phyloP scores from a whole-genome alignment of 1,140 invertebrate species.

The Ips typographus region DNA sequence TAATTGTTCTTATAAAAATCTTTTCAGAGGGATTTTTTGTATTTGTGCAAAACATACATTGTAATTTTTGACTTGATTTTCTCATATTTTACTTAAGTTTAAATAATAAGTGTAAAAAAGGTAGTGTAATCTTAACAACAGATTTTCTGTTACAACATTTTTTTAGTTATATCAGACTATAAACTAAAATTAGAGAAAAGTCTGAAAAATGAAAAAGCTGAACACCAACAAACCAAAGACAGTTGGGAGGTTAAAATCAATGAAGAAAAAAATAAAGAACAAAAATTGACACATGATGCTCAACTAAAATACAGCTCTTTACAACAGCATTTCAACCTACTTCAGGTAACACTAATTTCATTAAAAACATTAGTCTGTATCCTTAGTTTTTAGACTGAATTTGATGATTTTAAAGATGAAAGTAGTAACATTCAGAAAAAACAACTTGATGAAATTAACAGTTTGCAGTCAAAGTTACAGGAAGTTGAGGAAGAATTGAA shows the following conservation, averaged over 20 bases:
- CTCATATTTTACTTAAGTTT: not conserved
- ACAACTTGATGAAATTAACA: constrained; percentile 47
- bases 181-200: constrained; percentile 55
- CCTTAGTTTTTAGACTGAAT: constrained; percentile 37
- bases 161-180: constrained; percentile 51
- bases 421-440: constrained; percentile 45
- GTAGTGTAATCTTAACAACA: too few species aligned
- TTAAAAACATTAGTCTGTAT: too few species aligned
- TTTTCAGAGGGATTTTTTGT: not conserved
- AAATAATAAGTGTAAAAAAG: too few species aligned
- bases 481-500: constrained; percentile 46
- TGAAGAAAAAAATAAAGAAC: constrained; percentile 50
- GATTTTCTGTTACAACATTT: constrained; percentile 18
- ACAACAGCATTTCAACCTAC: constrained; percentile 54
- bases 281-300: constrained; percentile 51
- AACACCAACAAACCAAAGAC: constrained; percentile 51
- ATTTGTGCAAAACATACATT: too few species aligned
- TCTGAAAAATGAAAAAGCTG: constrained; percentile 53
- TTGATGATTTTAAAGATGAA: constrained; percentile 50
- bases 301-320: constrained; percentile 52
- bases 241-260: constrained; percentile 52
- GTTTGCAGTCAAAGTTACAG: constrained; percentile 48
- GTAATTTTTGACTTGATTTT: too few species aligned
- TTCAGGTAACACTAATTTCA: constrained; percentile 44
- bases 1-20: not conserved